Base-by-base conservation (phyloP, 2,113 vertebrate genomes). In the Glaucidium brasilianum region DNA sequence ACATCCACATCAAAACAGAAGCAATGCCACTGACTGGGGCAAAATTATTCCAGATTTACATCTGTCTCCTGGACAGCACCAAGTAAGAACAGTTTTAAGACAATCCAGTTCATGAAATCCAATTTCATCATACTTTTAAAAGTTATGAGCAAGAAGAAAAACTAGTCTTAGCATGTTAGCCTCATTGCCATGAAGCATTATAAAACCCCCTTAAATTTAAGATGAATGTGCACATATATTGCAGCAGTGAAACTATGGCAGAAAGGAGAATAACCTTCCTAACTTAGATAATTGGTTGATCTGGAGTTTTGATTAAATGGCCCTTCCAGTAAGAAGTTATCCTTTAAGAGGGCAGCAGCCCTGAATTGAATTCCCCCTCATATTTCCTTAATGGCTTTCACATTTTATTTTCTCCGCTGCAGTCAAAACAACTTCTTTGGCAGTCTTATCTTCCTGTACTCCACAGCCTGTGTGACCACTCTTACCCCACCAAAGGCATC, bases 341-440 rank as follows among this genome's bases (percentile, higher is more conserved):
- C 32, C 26, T 85, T 37, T 62, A 69, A 58, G 69, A 85, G 66
- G 27, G 45, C 26, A 82, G 62, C 32, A 66, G 66, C 73, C 45
- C 76, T 92, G 39, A 94, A 91, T 96, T 94, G 39, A 94, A 91
- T 96, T 94, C 62, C 50, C 72, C 56, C n/a, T 94, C 47, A 27
- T 64, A 64, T 22, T 95, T 94, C 58, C 62, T 73, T 95, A 94
- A 95, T 96, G 86, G 58, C 26, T 96, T 96, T 95, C 80, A 94
- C 89, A 88, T 94, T 82, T 68, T 80, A 71, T 92, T 96, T 95
- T 89, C 53, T 47, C 66, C 76, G 27, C 29, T 69, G 74, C 80
- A 94, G 94, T 94, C 95, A 96, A 97, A 97, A 96, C 96, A 96
- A 91, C 62, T 79, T 75, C 77, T 96, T 94, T 94, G 94, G 92